phyloP scores from a whole-genome alignment of 1,140 invertebrate species.

The Polyergus mexicanus region DNA sequence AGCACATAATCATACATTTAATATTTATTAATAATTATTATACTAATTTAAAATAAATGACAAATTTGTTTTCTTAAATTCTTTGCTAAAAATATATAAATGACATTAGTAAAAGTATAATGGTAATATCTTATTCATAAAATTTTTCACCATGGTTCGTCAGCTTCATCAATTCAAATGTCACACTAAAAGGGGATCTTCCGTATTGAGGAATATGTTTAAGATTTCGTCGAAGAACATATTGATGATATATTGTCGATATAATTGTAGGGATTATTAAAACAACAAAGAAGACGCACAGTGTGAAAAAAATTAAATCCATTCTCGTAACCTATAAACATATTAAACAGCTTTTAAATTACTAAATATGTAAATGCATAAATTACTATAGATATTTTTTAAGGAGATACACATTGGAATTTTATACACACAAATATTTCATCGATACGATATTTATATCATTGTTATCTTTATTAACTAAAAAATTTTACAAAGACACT shows the following conservation, averaged over 20 bases:
- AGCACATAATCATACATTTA: not conserved
- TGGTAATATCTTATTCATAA: constrained; percentile 79
- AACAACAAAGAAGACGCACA: constrained; percentile 19
- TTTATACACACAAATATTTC: not conserved
- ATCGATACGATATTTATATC: too few relatives aligned
- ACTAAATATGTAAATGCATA: not conserved
- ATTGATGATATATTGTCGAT: constrained; percentile 19
- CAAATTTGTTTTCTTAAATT: constrained; percentile 5
- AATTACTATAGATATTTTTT: not conserved
- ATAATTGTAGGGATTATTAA: constrained; percentile 14
- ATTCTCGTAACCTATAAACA: constrained; percentile 33
- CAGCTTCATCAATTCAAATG: constrained; percentile 34
- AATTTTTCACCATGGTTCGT: constrained; percentile 76
- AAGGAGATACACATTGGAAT: not conserved
- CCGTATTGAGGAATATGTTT: constrained; percentile 66
- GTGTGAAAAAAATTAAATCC: constrained; percentile 28
- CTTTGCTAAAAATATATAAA: not conserved
- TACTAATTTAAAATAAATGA: not conserved
- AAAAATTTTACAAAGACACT: too few relatives aligned
- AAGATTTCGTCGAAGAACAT: constrained; percentile 49
- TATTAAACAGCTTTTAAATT: not conserved
- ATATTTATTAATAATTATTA: not conserved
- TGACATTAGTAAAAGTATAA: not conserved
- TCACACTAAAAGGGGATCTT: constrained; percentile 65
- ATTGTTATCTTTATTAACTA: too few relatives aligned